A percentile compares a stretch with the other conserved stretches of the same genome.
phyloP scores from a whole-genome alignment of 92 coral and sea anemone genomes.

The Parazoanthus darwini region DNA sequence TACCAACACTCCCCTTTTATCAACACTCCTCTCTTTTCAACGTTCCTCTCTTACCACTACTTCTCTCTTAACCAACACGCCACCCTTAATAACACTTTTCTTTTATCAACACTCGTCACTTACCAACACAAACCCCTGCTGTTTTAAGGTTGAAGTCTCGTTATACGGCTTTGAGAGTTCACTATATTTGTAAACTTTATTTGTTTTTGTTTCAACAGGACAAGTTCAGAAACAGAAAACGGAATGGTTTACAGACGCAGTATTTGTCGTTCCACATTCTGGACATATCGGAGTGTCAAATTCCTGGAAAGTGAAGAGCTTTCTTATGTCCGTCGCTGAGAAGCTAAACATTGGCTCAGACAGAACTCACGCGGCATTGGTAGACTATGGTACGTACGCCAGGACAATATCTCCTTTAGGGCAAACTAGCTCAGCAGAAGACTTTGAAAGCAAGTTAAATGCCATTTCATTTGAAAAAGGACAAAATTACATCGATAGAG shows the following conservation, averaged over 20 bases:
- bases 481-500: constrained; percentile 35
- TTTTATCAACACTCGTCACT: no score
- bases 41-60: no score
- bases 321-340: constrained; percentile 22
- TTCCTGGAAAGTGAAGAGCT: constrained; percentile 35
- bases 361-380: constrained; percentile 18
- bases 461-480: constrained; percentile 27
- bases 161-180: no score
- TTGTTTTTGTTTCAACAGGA: background rate
- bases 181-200: background rate
- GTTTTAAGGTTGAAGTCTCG: no score
- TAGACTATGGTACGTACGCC: constrained; percentile 32
- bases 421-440: constrained; percentile 11
- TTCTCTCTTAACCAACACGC: no score
- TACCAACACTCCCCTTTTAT: no score
- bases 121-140: no score
- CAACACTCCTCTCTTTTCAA: no score
- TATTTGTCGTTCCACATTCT: constrained; percentile 24
- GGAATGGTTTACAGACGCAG: constrained; percentile 30
- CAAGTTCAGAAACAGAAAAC: constrained; percentile 22
- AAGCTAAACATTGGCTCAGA: constrained; percentile 24
- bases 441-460: constrained; percentile 22
- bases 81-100: no score
- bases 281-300: constrained; percentile 29
- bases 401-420: constrained; percentile 17